phyloP scores from a whole-genome alignment of 1,140 invertebrate genomes.

The Zaprionus camerounensis region DNA sequence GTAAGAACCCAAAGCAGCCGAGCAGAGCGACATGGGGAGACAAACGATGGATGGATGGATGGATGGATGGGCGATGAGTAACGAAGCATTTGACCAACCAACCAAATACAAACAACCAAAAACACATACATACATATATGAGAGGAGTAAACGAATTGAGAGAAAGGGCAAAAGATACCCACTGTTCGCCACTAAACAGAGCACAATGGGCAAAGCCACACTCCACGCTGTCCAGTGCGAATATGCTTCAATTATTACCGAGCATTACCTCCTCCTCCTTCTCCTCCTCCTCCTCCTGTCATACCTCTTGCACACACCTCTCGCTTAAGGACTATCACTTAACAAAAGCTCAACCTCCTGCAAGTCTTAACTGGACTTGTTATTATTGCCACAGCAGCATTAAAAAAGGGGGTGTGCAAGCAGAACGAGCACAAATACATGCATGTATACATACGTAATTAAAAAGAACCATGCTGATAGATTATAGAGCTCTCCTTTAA shows the following conservation, averaged over 20 bases:
- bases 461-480: conserved; percentile 63
- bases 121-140: conserved; percentile 40
- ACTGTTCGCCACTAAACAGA: conserved; percentile 16
- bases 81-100: conserved; percentile 69
- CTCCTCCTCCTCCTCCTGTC: conserved; percentile 23
- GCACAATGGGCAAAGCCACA: conserved; percentile 15
- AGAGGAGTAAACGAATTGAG: background rate
- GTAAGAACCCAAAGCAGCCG: conserved; percentile 18
- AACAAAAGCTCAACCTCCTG: conserved; percentile 26
- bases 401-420: conserved; percentile 8
- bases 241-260: conserved; percentile 66
- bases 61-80: conserved; percentile 42
- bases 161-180: background rate
- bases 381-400: conserved; percentile 8
- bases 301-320: conserved; percentile 14
- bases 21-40: conserved; percentile 1
- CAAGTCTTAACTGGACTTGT: conserved; percentile 22
- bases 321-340: conserved; percentile 55
- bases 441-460: conserved; percentile 53
- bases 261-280: conserved; percentile 26
- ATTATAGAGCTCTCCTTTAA: background rate
- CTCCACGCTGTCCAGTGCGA: conserved; percentile 35
- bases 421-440: background rate
- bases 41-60: background rate
- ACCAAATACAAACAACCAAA: conserved; percentile 73